phyloP scores from a whole-genome alignment of 64 coral and sea anemone species.

The Montipora sp. region DNA sequence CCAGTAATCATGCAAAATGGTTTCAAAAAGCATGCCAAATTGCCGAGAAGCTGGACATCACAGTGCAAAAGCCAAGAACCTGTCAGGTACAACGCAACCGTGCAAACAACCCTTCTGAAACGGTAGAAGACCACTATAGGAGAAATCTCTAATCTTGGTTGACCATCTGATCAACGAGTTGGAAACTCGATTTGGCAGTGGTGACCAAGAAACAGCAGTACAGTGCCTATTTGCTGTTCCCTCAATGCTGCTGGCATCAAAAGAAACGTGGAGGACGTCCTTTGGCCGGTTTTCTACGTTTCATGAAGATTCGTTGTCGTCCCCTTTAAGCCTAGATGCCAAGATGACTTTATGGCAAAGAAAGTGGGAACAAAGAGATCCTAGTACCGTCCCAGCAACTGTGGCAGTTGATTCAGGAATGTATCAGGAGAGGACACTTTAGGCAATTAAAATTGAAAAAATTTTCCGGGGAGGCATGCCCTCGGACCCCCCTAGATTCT shows the following conservation, averaged over 20 bases:
- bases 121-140: slow-evolving; percentile 48
- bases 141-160: slow-evolving; percentile 80
- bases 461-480: slow-evolving; percentile 51
- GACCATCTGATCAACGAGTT: slow-evolving; percentile 84
- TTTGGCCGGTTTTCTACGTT: slow-evolving; percentile 87
- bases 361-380: slow-evolving; percentile 91
- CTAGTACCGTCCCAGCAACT: slow-evolving; percentile 91
- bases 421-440: slow-evolving; percentile 81
- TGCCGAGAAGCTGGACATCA: too few species aligned
- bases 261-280: slow-evolving; percentile 89
- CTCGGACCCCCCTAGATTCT: slow-evolving; percentile 54
- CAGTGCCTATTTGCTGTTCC: slow-evolving; percentile 91
- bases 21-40: too few species aligned
- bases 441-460: slow-evolving; percentile 78
- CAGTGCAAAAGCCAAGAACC: too few species aligned
- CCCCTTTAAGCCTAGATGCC: slow-evolving; percentile 92
- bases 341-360: slow-evolving; percentile 91
- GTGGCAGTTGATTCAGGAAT: slow-evolving; percentile 89
- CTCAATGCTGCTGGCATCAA: slow-evolving; percentile 90
- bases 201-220: slow-evolving; percentile 91
- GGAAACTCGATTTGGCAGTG: slow-evolving; percentile 85
- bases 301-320: slow-evolving; percentile 90
- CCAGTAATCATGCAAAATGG: too few species aligned
- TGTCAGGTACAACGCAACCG: slow-evolving; percentile 10
- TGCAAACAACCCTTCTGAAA: slow-evolving; percentile 45